Base-by-base conservation (phyloP, 2,888 invertebrate genomes). In the Notodonta ziczac region DNA sequence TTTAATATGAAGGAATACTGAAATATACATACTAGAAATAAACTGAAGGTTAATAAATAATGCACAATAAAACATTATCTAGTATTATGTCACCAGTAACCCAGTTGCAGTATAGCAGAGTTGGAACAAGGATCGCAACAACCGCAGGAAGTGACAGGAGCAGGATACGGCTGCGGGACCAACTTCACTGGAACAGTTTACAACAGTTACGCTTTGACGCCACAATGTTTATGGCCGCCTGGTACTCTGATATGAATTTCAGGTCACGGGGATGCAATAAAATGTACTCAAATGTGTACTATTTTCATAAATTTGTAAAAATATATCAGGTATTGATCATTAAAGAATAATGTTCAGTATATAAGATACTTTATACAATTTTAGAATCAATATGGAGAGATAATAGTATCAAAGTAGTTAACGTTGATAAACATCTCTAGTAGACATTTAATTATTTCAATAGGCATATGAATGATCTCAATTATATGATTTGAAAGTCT, bases 131-230 rank as follows among this genome's bases (percentile, higher is more conserved):
- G 77, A 77, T 67, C 66, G 76, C 74, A 71, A 76, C 75, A 78
- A 73, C 69, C 74, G 72, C 87, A 85, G 90, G 90, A 90, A 87
- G 78, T 80, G 73, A 62, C 84, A 86, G 86, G 83, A 85, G 83
- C 85, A 86, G 89, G 88, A 88, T 84, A 77, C 70, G 69, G 74
- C 73, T 79, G 70, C 77, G 74, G 71, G 69, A 78, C 80, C 74
- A 84, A 86, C 84, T 86, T 77, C 75, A 69, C 72, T 74, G 79
- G 76, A 83, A 83, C 76, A 72, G 81, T 77, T 75, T 72, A 75
- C 72, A 72, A 75, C 69, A 72, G 70, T 76, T 70, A 63, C 72
- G 65, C 67, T 64, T 65, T 71, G 56, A 32, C 50, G 57, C 63
- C 70, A 66, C 60, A 52, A 51, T 60, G 60, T 76, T 76, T 75